phyloP scores from a whole-genome alignment of 2,888 invertebrate species.

The Hemistola chrysoprasaria region DNA sequence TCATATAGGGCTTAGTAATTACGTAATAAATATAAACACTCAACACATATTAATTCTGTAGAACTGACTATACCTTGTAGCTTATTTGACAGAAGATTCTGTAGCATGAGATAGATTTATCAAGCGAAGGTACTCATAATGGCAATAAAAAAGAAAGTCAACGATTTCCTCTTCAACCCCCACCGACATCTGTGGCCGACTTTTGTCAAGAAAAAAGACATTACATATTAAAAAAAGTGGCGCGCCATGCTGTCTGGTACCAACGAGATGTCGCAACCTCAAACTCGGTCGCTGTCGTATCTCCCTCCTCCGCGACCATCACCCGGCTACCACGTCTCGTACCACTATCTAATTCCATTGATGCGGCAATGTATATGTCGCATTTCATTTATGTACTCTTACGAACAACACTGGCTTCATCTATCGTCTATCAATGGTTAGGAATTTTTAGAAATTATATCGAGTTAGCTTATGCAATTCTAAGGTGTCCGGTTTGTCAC shows the following conservation, averaged over 20 bases:
- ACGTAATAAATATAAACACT: too few relatives aligned
- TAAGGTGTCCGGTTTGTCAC: too few relatives aligned
- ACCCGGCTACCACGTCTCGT: constrained; percentile 27
- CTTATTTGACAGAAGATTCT: constrained; percentile 12
- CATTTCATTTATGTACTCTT: constrained; percentile 10
- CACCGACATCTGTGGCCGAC: constrained; percentile 57
- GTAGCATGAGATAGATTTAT: constrained; percentile 40
- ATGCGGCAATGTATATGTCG: constrained; percentile 41
- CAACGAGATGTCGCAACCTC: constrained; percentile 50
- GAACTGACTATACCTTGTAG: too few relatives aligned
- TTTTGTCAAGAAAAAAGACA: constrained; percentile 61
- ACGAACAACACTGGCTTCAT: constrained; percentile 6
- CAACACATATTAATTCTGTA: too few relatives aligned
- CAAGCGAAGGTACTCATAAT: constrained; percentile 57
- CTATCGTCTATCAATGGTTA: constrained; percentile 18
- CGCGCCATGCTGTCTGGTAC: constrained; percentile 79
- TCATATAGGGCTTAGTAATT: too few relatives aligned
- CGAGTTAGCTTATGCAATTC: constrained; percentile 7
- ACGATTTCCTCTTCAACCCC: constrained; percentile 55
- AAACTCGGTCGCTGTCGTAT: constrained; percentile 42
- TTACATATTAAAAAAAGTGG: constrained; percentile 61
- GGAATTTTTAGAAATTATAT: constrained; percentile 13
- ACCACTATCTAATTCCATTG: constrained; percentile 17
- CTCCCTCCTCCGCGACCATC: constrained; percentile 41
- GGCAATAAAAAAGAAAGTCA: constrained; percentile 75